Evolutionary conservation across 2,797 vertebrate genomes (phyloP).

Genomic region (Fundulus diaphanus): DNA sequence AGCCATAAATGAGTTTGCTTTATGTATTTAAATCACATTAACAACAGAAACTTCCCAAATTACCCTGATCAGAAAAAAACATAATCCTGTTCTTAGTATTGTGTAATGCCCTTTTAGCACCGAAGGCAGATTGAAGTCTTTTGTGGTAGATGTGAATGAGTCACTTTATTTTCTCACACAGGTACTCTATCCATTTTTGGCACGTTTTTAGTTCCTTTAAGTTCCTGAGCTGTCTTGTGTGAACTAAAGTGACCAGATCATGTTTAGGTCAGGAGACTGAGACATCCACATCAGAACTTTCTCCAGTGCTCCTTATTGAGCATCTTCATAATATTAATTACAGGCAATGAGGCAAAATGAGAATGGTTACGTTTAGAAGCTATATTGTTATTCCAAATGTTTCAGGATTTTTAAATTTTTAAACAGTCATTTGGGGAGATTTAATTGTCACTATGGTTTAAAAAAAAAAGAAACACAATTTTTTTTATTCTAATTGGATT

Average conservation of each 20-base stretch:
- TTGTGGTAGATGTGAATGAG: neutral
- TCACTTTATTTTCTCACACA: neutral
- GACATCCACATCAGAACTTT: neutral
- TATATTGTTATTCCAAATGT: too few relatives aligned
- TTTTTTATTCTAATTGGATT: too few relatives aligned
- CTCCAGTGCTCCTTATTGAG: neutral
- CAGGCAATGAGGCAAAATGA: too few relatives aligned
- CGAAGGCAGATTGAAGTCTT: too few relatives aligned
- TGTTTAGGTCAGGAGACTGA: neutral
- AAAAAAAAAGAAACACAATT: too few relatives aligned
- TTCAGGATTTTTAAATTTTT: too few relatives aligned
- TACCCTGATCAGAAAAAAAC: neutral
- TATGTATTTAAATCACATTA: neutral
- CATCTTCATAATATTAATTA: neutral
- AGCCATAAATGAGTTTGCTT: neutral
- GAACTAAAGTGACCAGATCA: neutral
- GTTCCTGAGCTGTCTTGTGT: too few relatives aligned
- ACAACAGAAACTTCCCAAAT: neutral
- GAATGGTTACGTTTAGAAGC: too few relatives aligned
- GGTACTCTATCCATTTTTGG: neutral
- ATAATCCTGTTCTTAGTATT: too few relatives aligned
- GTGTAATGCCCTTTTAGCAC: too few relatives aligned
- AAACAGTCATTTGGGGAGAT: too few relatives aligned
- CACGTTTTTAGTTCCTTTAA: neutral
- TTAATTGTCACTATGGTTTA: too few relatives aligned